phyloP scores from a whole-genome alignment of 2,797 vertebrate genomes.

The Leucoraja ocellata region DNA sequence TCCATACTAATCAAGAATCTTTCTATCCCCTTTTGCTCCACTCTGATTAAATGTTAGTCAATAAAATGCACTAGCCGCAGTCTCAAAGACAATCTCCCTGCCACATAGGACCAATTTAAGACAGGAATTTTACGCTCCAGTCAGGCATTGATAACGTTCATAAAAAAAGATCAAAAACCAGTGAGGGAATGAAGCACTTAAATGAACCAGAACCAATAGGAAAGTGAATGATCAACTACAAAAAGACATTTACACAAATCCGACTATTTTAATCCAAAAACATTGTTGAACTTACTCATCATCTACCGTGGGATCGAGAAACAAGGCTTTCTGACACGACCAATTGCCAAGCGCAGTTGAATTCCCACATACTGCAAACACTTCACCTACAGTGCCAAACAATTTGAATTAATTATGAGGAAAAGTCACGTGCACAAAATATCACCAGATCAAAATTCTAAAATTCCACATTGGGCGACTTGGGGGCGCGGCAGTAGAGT shows the following conservation, averaged over 20 bases:
- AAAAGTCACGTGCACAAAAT: constrained; percentile 9
- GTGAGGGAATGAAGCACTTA: background rate
- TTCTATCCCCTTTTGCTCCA: background rate
- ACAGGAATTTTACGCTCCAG: background rate
- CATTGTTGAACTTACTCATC: constrained; percentile 51
- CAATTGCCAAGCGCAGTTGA: constrained; percentile 79
- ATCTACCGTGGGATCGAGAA: constrained; percentile 56
- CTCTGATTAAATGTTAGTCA: background rate
- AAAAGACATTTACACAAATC: background rate
- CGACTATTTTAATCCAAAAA: background rate
- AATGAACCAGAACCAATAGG: background rate
- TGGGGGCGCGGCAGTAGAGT: too few species aligned
- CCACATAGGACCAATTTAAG: background rate
- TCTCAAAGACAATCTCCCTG: too few species aligned
- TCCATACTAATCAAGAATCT: too few species aligned
- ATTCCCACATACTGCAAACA: constrained; percentile 82
- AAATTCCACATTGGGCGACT: background rate
- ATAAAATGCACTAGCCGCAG: background rate
- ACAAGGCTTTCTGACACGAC: constrained; percentile 72
- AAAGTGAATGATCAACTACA: background rate
- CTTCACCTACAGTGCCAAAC: constrained; percentile 68
- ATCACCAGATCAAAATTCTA: background rate
- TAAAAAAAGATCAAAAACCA: background rate
- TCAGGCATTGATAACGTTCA: background rate
- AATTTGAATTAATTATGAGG: background rate